Evolutionary conservation across 2,888 invertebrate genomes (phyloP).

Genomic region (Imbricaverruca yamaguchii): DNA sequence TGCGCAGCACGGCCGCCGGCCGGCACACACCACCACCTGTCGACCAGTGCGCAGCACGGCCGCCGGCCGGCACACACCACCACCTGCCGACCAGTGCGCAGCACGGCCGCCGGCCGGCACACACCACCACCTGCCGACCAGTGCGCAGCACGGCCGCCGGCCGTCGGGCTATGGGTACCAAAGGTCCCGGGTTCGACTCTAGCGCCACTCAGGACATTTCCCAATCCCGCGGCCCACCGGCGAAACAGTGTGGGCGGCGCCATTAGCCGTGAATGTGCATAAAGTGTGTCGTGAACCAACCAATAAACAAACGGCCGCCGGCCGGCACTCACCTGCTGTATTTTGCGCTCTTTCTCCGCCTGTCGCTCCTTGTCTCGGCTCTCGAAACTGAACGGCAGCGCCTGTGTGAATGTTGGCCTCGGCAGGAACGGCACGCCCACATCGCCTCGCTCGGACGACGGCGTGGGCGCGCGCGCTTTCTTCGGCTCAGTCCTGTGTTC

Average conservation of each 20-base stretch:
- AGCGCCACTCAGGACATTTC: too few relatives aligned
- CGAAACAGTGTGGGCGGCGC: too few relatives aligned
- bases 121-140: not conserved
- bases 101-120: not conserved
- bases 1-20: too few relatives aligned
- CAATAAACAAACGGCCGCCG: too few relatives aligned
- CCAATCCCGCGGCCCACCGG: too few relatives aligned
- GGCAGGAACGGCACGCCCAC: not conserved
- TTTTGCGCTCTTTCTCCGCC: constrained; percentile 1
- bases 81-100: not conserved
- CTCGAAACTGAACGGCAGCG: constrained; percentile 8
- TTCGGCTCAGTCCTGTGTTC: not conserved
- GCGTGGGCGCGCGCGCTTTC: not conserved
- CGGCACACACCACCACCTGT: not conserved
- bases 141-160: too few relatives aligned
- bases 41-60: not conserved
- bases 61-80: not conserved
- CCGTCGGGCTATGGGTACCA: too few relatives aligned
- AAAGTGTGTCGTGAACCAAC: too few relatives aligned
- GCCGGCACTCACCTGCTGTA: not conserved
- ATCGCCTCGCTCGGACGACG: not conserved
- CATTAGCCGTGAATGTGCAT: too few relatives aligned
- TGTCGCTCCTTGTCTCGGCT: not conserved
- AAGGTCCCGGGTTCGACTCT: too few relatives aligned
- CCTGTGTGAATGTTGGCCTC: not conserved